Evolutionary conservation across 2,113 vertebrate species (phyloP), one percentile per base, ranked within the genome.

Genomic region (Upupa epops): DNA sequence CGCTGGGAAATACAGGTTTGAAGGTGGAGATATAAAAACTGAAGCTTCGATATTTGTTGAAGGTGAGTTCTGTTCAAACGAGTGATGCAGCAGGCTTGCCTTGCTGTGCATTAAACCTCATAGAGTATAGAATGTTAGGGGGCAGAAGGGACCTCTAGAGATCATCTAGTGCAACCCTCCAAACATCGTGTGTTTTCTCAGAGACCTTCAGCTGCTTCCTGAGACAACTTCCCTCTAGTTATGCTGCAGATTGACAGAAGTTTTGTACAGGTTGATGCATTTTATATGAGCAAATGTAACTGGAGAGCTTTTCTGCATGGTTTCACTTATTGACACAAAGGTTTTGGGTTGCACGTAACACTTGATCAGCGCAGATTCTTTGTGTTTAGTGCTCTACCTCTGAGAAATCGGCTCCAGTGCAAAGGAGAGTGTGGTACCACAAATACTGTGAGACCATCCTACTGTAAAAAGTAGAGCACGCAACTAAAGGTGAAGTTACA

Each of bases 1-100:
- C 81, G 86, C 96, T 56, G 98, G 98, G 75, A 98, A 97, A 92
- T 98, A 98, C 88, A 94, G 95, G 74, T 99, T 98, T 96, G 98
- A 98, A 83, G 98, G 97, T 11, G 98, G 98, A 66, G 95, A 93
- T 42, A 24, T 94, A 12, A 94, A 93, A 94, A 96, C 95, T 16
- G 95, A 96, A 86, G 96, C 94, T 84, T 91, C 88, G 5, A 24
- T 97, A 92, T 96, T 96, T 92, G 80, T 96, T 69, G 95, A 97
- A 95, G 96, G 96, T 94, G 79, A 95, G 94, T 88, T n/a, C 29
- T 75, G 11, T 48, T 75, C 31, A 60, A 83, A 51, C 17, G 25
- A 28, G 37, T 17, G 40, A 24, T 17, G 17, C 46, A 73, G 21
- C 5, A 2, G 2, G 21, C 36, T 34, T 17, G 28, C 25, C 55